Evolutionary conservation across 30 jellyfish, hydroid and myxozoan genomes (phyloP).

Genomic region (Turritopsis dohrnii): DNA sequence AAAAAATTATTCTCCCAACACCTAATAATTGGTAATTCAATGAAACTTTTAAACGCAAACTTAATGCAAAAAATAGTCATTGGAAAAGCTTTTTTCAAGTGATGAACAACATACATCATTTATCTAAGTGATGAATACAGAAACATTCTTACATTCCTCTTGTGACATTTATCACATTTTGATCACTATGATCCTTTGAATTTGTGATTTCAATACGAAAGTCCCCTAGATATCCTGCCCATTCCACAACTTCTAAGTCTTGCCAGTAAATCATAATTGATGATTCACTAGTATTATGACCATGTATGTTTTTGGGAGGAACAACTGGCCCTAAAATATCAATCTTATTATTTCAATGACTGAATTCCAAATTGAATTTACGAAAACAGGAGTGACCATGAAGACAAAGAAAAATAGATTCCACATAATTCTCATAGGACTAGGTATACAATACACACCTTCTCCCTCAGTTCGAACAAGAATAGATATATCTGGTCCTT

Average conservation of each 20-base stretch:
- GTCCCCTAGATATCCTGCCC: slow-evolving; percentile 8
- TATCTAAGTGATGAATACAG: too few species aligned
- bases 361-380: too few species aligned
- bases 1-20: background rate
- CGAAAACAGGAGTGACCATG: too few species aligned
- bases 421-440: too few species aligned
- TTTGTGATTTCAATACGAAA: background rate
- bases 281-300: slow-evolving; percentile 1
- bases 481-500: background rate
- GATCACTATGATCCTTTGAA: background rate
- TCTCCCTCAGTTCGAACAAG: slow-evolving; percentile 8
- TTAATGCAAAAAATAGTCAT: too few species aligned
- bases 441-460: background rate
- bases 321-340: background rate
- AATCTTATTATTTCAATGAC: too few species aligned
- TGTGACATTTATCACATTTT: background rate
- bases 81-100: too few species aligned
- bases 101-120: too few species aligned
- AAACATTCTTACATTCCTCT: slow-evolving; percentile 4
- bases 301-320: slow-evolving; percentile 8
- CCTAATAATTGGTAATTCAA: too few species aligned
- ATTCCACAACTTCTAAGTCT: slow-evolving; percentile 5
- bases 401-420: too few species aligned
- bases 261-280: slow-evolving; percentile 2
- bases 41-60: too few species aligned